A percentile compares a stretch with the other conserved stretches of the same genome.
Conservation (phyloP, 2,113 vertebrate species). For the Saiga tatarica region DNA sequence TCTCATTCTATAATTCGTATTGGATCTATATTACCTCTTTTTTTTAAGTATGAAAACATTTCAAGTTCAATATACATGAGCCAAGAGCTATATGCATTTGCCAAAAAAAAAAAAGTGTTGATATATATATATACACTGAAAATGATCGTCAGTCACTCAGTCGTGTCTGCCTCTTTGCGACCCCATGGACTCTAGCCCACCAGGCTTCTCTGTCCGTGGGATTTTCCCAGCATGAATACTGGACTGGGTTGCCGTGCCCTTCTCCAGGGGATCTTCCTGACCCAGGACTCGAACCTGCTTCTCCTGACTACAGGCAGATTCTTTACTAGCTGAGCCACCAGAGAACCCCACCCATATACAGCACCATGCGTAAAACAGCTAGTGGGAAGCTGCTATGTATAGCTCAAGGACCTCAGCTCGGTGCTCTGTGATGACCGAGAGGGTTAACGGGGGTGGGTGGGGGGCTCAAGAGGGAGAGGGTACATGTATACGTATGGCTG, state of each 20-base stretch:
- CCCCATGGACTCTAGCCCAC: not conserved
- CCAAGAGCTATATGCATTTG: not conserved
- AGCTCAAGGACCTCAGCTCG: not conserved
- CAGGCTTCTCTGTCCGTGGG: not conserved
- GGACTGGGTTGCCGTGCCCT: not conserved
- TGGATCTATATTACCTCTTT: not conserved
- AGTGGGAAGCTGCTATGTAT: not conserved
- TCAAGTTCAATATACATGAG: fast-evolving
- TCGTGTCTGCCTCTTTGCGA: fast-evolving
- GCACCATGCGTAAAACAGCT: not conserved
- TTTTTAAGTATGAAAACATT: not conserved
- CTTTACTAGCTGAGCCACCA: not conserved
- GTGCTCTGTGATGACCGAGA: not conserved
- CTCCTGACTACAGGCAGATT: not conserved
- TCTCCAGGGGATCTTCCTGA: not conserved
- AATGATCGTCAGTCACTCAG: not conserved
- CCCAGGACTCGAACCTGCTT: fast-evolving
- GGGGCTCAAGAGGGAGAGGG: not conserved
- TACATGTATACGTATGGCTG: fast-evolving
- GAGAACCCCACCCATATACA: fast-evolving
- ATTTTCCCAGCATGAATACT: fast-evolving
- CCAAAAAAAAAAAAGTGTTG: fast-evolving
- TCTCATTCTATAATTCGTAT: not conserved
- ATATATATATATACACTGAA: not conserved
- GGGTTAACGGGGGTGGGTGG: fast-evolving